phyloP scores from a whole-genome alignment of 2,113 vertebrate species.

The Echinops telfairi region DNA sequence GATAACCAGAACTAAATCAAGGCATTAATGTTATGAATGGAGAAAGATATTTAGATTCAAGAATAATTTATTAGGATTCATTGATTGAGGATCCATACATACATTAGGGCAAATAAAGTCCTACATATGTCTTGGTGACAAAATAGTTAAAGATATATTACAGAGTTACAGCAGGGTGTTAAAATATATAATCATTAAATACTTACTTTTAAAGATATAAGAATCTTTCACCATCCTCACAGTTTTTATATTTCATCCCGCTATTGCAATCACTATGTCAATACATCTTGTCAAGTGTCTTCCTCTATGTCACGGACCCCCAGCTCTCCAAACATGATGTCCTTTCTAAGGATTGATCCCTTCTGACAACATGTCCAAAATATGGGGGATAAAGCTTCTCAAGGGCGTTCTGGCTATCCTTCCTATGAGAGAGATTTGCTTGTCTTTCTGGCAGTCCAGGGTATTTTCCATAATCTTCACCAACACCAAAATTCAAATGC shows the following conservation, averaged over 20 bases:
- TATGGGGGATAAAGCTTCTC: no score
- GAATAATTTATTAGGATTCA: neutral
- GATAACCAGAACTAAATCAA: neutral
- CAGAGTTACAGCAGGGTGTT: neutral
- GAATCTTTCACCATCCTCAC: no score
- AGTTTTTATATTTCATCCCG: no score
- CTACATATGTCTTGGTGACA: neutral
- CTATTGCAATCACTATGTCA: no score
- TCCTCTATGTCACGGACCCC: neutral
- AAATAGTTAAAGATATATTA: neutral
- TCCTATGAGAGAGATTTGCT: no score
- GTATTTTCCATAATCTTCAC: no score
- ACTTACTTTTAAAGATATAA: slow-evolving; percentile 9
- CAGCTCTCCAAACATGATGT: neutral
- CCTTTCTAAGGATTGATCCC: no score
- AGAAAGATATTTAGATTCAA: neutral
- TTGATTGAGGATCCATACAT: neutral
- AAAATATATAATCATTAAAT: neutral
- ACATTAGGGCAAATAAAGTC: neutral
- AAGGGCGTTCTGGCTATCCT: no score
- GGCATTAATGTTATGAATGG: neutral
- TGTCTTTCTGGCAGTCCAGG: no score
- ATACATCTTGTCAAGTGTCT: no score
- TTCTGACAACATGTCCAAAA: no score
- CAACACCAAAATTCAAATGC: no score